phyloP scores from a whole-genome alignment of 2,113 vertebrate species.

The Hyaena hyaena region DNA sequence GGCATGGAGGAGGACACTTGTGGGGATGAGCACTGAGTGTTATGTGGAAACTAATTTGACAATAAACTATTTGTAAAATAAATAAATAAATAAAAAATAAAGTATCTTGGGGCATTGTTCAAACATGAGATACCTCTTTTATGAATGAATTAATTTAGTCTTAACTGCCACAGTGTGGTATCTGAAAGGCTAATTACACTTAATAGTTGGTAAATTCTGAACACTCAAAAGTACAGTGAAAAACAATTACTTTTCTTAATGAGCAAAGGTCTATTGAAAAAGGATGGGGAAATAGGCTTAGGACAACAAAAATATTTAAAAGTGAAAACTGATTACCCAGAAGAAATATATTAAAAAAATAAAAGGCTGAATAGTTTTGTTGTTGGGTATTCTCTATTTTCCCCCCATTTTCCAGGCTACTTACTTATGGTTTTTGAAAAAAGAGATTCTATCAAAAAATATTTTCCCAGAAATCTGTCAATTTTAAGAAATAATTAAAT shows the following conservation, averaged over 20 bases:
- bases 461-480: constrained; percentile 25
- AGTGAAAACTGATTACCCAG: constrained; percentile 32
- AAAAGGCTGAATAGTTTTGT: not conserved
- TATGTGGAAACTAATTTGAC: no score
- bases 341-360: constrained; percentile 18
- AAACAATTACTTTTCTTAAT: constrained; percentile 17
- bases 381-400: not conserved
- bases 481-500: constrained; percentile 30
- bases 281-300: not conserved
- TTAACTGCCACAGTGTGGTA: not conserved
- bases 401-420: not conserved
- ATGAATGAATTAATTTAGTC: constrained; percentile 27
- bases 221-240: not conserved
- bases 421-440: constrained; percentile 22
- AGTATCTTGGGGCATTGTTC: not conserved
- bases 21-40: no score
- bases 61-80: no score
- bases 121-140: constrained; percentile 33
- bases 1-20: no score
- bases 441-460: not conserved
- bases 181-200: not conserved
- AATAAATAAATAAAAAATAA: not conserved
- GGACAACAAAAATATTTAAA: constrained; percentile 37
- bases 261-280: constrained; percentile 50
- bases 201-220: not conserved